phyloP scores from a whole-genome alignment of 1,140 invertebrate species.

The Aphaenogaster rudis region DNA sequence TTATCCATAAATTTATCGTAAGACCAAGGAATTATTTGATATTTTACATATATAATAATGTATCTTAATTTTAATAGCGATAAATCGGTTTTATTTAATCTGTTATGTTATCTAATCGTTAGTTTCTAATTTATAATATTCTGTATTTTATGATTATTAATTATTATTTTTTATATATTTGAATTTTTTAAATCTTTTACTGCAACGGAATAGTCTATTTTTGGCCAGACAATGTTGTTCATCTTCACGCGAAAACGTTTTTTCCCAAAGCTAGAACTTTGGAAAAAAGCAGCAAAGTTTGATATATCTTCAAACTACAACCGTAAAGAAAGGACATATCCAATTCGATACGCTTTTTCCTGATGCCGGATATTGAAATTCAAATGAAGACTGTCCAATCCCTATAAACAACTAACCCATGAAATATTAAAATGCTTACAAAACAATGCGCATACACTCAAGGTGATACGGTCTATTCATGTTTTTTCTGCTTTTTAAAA shows the following conservation, averaged over 20 bases:
- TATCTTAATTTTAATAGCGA: constrained; percentile 19
- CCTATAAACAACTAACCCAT: constrained; percentile 42
- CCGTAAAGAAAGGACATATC: not conserved
- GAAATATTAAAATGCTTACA: constrained; percentile 68
- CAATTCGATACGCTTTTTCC: not conserved
- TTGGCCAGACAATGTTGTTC: not conserved
- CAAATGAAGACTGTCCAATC: constrained; percentile 28
- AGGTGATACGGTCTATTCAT: not conserved
- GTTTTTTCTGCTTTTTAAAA: not conserved
- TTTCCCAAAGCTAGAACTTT: not conserved
- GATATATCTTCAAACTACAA: not conserved
- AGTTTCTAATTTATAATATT: not conserved
- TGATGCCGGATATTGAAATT: constrained; percentile 57
- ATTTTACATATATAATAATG: not conserved
- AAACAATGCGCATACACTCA: not conserved
- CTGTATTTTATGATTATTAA: constrained; percentile 25
- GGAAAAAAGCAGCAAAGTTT: not conserved
- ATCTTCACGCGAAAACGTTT: constrained; percentile 4
- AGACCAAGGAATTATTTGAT: not conserved
- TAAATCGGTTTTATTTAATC: not conserved
- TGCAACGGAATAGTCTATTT: not conserved
- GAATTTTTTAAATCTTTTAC: constrained; percentile 3
- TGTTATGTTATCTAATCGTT: not conserved
- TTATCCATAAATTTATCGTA: constrained; percentile 28
- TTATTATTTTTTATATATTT: not conserved